Percentiles rank a stretch among this genome's conserved stretches.
Evolutionary conservation across 2,113 vertebrate species (phyloP).

Genomic region (Danionella cerebrum): DNA sequence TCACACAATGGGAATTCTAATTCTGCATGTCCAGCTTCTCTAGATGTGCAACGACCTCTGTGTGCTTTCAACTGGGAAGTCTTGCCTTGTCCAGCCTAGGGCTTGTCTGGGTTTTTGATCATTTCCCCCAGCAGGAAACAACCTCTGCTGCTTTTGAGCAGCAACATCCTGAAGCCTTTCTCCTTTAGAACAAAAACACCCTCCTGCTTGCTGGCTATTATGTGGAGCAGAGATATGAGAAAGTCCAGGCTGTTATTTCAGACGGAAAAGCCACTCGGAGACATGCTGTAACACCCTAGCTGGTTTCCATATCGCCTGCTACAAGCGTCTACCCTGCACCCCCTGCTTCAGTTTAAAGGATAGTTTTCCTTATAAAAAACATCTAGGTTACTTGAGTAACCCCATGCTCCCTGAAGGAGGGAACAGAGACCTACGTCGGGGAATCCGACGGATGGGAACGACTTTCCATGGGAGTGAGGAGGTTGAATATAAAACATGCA

Average conservation of each 20-base stretch:
- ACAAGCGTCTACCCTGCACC: background rate
- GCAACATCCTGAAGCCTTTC: constrained; percentile 67
- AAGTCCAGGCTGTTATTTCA: constrained; percentile 29
- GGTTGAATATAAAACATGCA: no score
- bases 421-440: no score
- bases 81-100: constrained; percentile 37
- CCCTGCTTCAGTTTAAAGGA: background rate
- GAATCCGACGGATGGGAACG: no score
- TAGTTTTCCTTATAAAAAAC: no score
- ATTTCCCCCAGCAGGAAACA: constrained; percentile 66
- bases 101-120: constrained; percentile 58
- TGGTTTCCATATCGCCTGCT: constrained; percentile 8
- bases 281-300: constrained; percentile 21
- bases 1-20: background rate
- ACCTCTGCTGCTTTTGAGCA: constrained; percentile 62
- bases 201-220: constrained; percentile 26
- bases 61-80: constrained; percentile 3
- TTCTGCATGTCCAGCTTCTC: background rate
- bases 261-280: constrained; percentile 32
- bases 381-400: no score
- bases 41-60: background rate
- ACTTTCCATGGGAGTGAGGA: no score
- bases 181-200: constrained; percentile 58
- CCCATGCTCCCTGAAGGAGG: no score
- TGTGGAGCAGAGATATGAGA: constrained; percentile 22